phyloP scores from a whole-genome alignment of 2,113 vertebrate species.

The Orycteropus afer region DNA sequence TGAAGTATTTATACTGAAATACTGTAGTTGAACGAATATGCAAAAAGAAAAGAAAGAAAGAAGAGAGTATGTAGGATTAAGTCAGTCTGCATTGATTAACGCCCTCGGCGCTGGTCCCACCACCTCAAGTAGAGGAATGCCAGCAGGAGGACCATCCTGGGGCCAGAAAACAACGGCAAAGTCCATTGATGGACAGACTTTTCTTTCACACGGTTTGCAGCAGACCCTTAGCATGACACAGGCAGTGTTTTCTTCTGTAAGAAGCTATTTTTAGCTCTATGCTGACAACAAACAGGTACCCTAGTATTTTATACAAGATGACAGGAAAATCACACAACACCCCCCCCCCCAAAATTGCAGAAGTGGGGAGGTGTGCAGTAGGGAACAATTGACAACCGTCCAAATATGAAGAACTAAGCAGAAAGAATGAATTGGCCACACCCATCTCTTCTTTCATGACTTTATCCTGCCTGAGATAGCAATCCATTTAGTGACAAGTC shows the following conservation, averaged over 20 bases:
- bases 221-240: not conserved
- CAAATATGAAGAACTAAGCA: constrained; percentile 74
- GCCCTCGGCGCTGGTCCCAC: not conserved
- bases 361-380: not conserved
- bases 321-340: constrained; percentile 82
- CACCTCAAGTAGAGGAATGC: not conserved
- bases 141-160: constrained; percentile 39
- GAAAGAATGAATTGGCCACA: constrained; percentile 85
- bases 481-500: constrained; percentile 78
- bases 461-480: constrained; percentile 78
- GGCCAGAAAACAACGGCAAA: constrained; percentile 57
- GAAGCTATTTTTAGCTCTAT: constrained; percentile 76
- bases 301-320: constrained; percentile 80
- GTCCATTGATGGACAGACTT: constrained; percentile 62
- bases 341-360: constrained; percentile 49
- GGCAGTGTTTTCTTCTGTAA: constrained; percentile 39
- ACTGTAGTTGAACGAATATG: not conserved
- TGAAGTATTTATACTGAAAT: not conserved
- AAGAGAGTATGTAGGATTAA: constrained; percentile 2
- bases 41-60: constrained; percentile 8
- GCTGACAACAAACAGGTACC: constrained; percentile 63
- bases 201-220: constrained; percentile 64
- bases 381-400: constrained; percentile 76
- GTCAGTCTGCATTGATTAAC: constrained; percentile 39
- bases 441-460: constrained; percentile 81